phyloP scores from a whole-genome alignment of 2,797 vertebrate species.

The Acipenser ruthenus region DNA sequence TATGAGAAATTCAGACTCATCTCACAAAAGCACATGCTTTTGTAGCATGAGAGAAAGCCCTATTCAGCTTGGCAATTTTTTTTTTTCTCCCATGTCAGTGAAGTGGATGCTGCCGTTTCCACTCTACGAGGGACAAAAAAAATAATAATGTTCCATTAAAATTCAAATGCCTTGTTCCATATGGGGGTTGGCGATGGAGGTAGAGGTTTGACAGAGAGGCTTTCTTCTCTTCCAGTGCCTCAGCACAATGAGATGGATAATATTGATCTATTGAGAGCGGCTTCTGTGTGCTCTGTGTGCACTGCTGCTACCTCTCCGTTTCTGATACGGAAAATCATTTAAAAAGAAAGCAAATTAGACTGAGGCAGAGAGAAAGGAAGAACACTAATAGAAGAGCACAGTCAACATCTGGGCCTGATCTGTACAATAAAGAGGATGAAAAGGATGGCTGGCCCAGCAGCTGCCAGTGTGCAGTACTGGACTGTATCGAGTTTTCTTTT shows the following conservation, averaged over 20 bases:
- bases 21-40: slow-evolving; percentile 25
- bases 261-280: slow-evolving; percentile 22
- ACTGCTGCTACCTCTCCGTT: too few relatives aligned
- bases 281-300: slow-evolving; percentile 15
- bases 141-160: slow-evolving; percentile 30
- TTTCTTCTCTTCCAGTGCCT: slow-evolving; percentile 22
- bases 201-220: neutral
- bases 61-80: slow-evolving; percentile 25
- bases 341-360: slow-evolving; percentile 29
- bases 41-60: slow-evolving; percentile 37
- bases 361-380: slow-evolving; percentile 26
- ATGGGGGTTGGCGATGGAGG: slow-evolving; percentile 17
- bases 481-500: too few relatives aligned
- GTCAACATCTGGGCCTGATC: slow-evolving; percentile 25
- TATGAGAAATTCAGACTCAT: slow-evolving; percentile 28
- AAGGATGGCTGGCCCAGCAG: slow-evolving; percentile 21
- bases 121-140: slow-evolving; percentile 25
- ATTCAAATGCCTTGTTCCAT: slow-evolving; percentile 25
- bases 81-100: neutral
- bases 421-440: slow-evolving; percentile 27
- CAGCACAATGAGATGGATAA: slow-evolving; percentile 21
- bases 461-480: slow-evolving; percentile 3
- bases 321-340: slow-evolving; percentile 17
- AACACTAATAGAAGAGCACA: slow-evolving; percentile 23
- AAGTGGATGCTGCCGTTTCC: slow-evolving; percentile 27